These are phyloP conservation scores for Plagiodera versicolora DNA, from an alignment of 2,888 invertebrate species.

Conservation along the genomic window DNA sequence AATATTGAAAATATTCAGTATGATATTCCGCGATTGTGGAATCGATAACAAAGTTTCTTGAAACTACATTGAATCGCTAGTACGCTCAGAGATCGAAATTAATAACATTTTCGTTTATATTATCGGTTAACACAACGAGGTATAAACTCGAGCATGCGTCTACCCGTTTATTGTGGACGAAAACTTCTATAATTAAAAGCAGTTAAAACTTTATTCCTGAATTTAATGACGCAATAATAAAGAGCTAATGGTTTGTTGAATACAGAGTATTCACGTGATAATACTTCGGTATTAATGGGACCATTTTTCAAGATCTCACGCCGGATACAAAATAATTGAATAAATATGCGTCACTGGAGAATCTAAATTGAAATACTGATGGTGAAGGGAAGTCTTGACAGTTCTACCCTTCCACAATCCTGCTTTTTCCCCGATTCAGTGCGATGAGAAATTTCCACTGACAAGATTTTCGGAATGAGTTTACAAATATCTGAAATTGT, in stretches of 20 bases:
- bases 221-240: slow-evolving; percentile 24
- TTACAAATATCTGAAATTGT: no score
- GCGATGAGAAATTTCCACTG: no score
- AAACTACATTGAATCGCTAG: no score
- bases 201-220: slow-evolving; percentile 23
- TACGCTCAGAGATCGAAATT: no score
- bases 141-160: slow-evolving; percentile 16
- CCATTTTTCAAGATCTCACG: slow-evolving; percentile 22
- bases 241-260: slow-evolving; percentile 20
- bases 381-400: background rate
- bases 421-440: no score
- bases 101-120: background rate
- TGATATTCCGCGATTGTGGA: no score
- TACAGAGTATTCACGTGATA: slow-evolving; percentile 26
- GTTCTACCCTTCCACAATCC: background rate
- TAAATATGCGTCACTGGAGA: slow-evolving; percentile 21
- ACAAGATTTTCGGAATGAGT: no score
- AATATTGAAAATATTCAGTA: no score
- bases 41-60: no score
- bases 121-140: slow-evolving; percentile 3
- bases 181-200: slow-evolving; percentile 28
- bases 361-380: background rate
- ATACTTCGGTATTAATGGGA: slow-evolving; percentile 26
- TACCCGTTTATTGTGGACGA: slow-evolving; percentile 26
- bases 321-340: slow-evolving; percentile 28